Evolutionary conservation across 2,888 invertebrate species (phyloP), one percentile per base, ranked within the genome.

Genomic region (Dione juno): DNA sequence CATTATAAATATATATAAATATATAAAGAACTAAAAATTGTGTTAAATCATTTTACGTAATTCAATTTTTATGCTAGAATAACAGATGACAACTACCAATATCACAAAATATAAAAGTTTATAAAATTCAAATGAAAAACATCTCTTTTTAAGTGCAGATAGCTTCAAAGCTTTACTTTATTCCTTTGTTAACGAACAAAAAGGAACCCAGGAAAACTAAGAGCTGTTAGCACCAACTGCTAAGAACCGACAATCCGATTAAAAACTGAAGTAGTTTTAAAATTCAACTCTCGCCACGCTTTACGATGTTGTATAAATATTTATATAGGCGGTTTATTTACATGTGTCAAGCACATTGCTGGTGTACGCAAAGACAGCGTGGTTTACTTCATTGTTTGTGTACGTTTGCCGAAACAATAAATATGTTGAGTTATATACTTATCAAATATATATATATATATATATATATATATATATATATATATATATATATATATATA

Each of bases 261-360:
- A 53, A 66, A 66, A 66, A 66, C 53, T 50, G 53, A 66, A 53
- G 53, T 66, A 43, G 66, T 66, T 71, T 70, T 69, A 69, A 76
- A 76, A 76, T 75, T 73, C 72, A 71, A 48, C 64, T 52, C 69
- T 61, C 61, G 57, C 72, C 69, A 50, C 65, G 73, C 76, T 73
- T 67, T 71, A 69, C 70, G 77, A 78, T 78, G 76, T 72, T 77
- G 76, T 76, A 80, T 82, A 81, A 81, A 81, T 80, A 80, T 82
- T 80, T 78, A 80, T 78, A 71, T 74, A 72, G 72, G 71, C 58
- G 72, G 80, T 82, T 82, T 86, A 86, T 88, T 87, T 85, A 83
- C 83, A 76, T 78, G 74, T 81, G 84, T 84, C 85, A 80, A 79
- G 77, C 75, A 72, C 70, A 72, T 69, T 69, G 71, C 69, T 50